A percentile compares a stretch with the other conserved stretches of the same genome.
phyloP scores from a whole-genome alignment of 2,113 vertebrate genomes.

The Piaya cayana region DNA sequence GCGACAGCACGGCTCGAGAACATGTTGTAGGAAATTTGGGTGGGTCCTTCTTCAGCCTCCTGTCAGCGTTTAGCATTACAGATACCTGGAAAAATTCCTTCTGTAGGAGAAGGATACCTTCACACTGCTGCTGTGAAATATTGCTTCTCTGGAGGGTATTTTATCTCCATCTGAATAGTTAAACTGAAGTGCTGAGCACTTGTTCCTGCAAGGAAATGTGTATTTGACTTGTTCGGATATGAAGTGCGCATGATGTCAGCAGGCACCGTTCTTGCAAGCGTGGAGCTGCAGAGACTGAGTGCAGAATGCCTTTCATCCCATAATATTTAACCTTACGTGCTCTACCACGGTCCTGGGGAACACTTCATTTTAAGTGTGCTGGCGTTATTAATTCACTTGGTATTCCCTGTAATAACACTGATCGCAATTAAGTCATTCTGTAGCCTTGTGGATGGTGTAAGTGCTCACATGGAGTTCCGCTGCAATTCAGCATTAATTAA shows the following conservation, averaged over 20 bases:
- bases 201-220: background rate
- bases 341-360: slow-evolving; percentile 53
- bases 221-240: background rate
- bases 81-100: background rate
- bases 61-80: background rate
- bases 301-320: slow-evolving; percentile 51
- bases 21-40: background rate
- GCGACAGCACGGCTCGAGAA: background rate
- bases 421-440: slow-evolving; percentile 75
- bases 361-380: slow-evolving; percentile 67
- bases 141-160: background rate
- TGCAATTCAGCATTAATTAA: slow-evolving; percentile 75
- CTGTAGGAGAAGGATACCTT: background rate
- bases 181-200: background rate
- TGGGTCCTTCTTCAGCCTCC: background rate
- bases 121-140: background rate
- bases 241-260: background rate
- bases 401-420: slow-evolving; percentile 71
- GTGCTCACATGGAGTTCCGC: slow-evolving; percentile 64
- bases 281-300: slow-evolving; percentile 39
- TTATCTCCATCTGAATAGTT: background rate
- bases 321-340: slow-evolving; percentile 56
- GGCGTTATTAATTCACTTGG: slow-evolving; percentile 73
- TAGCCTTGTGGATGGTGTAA: slow-evolving; percentile 57
- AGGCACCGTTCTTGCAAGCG: background rate